Percentiles rank a stretch among this genome's conserved stretches.
phyloP scores from a whole-genome alignment of 2,797 vertebrate species.

The Holocentrus rufus region DNA sequence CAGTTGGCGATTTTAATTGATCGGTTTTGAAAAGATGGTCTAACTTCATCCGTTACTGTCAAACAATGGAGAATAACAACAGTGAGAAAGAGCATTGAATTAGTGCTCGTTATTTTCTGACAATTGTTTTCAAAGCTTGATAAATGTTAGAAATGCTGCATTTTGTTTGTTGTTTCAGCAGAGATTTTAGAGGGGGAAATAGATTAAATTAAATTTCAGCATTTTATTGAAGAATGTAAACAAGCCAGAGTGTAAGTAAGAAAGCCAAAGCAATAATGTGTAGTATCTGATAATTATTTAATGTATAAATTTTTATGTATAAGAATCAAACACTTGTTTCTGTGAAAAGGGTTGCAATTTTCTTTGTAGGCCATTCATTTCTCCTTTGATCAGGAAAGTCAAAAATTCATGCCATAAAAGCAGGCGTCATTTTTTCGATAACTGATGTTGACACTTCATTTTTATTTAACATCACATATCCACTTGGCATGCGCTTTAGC shows the following conservation, averaged over 20 bases:
- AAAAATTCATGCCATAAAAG: constrained; percentile 44
- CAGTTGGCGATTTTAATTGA: constrained; percentile 86
- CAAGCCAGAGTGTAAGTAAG: constrained; percentile 1
- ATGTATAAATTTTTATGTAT: too few species aligned
- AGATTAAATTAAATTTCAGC: constrained; percentile 6
- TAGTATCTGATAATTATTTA: constrained; percentile 5
- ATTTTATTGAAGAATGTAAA: constrained; percentile 8
- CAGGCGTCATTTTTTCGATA: constrained; percentile 44
- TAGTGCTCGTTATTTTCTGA: constrained; percentile 22
- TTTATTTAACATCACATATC: constrained; percentile 62
- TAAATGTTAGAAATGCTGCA: not conserved
- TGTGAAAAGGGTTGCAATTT: constrained; percentile 19
- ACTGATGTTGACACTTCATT: constrained; percentile 58
- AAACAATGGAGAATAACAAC: constrained; percentile 85
- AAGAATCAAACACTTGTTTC: constrained; percentile 39
- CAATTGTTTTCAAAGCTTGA: constrained; percentile 11
- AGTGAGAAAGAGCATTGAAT: constrained; percentile 63
- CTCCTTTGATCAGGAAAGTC: constrained; percentile 35
- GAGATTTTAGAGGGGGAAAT: constrained; percentile 9
- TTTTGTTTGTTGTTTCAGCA: constrained; percentile 1
- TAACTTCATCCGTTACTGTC: constrained; percentile 94
- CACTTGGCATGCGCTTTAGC: constrained; percentile 55
- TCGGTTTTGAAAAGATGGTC: constrained; percentile 86
- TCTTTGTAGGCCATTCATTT: constrained; percentile 43
- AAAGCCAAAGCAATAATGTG: not conserved